Base-by-base conservation (phyloP, 2,113 vertebrate genomes). In the Saimiri boliviensis region DNA sequence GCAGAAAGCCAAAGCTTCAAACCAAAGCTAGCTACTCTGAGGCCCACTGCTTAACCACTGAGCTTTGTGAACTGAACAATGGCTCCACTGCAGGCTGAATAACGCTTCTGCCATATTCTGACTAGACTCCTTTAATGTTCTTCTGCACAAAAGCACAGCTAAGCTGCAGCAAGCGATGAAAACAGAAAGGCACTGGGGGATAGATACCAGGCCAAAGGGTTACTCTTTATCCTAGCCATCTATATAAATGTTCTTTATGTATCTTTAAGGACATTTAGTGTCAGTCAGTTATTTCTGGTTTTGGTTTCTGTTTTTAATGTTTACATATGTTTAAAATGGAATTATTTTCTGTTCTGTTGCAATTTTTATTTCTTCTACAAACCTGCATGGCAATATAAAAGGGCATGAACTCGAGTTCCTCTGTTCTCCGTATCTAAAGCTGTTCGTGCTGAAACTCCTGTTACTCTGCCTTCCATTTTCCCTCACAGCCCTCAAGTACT, bases 331-430 rank as follows among this genome's bases (percentile, higher is more conserved):
- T 84, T 81, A 47, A 73, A 84, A 87, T 60, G 17, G 27, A 88
- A 80, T 77, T 70, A 88, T 68, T 79, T 80, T 80, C 58, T 87
- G 54, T 88, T 68, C 27, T 73, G 30, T 17, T 74, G 20, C 76
- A 76, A 40, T 16, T 92, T 95, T 76, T 81, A 52, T 19, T 79
- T 94, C 66, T 93, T 63, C 63, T 30, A 54, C 11, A 88, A 70
- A 84, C 32, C 30, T 54, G 21, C 60, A 0, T 2, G 81, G 40
- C 27, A 49, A 25, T 19, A 85, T 17, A 49, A 68, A 76, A 42
- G 40, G 40, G 32, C 32, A 63, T 32, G 47, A 70, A 76, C 30
- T 5, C 25, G 23, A 35, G 12, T 80, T 45, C 37, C 1, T 3
- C 1, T 2, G 66, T 10, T 91, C 74, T 63, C 63, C 37, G 3